Percentiles rank a stretch among this genome's conserved stretches.
Conservation (phyloP, 2,113 vertebrate species). For the Chitala chitala region DNA sequence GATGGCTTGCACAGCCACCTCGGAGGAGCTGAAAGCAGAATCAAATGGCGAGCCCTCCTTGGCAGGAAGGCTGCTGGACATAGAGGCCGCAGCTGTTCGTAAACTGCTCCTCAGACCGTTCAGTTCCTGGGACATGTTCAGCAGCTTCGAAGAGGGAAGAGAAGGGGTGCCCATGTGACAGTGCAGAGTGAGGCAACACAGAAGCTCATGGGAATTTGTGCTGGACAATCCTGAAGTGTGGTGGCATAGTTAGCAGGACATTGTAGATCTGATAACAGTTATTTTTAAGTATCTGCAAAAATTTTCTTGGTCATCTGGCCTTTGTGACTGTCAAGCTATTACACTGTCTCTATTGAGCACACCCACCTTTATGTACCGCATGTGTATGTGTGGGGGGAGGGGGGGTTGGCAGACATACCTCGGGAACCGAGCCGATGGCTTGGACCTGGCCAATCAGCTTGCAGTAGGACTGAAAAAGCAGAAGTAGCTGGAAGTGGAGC, state of each 20-base stretch:
- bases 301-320: too few species aligned
- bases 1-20: conserved; percentile 91
- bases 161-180: conserved; percentile 4
- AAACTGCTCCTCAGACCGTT: conserved; percentile 84
- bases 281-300: too few species aligned
- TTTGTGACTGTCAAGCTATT: too few species aligned
- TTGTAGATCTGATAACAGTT: background rate
- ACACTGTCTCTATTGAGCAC: background rate
- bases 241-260: background rate
- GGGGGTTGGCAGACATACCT: conserved; percentile 63
- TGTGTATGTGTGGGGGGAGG: background rate
- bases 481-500: conserved; percentile 94
- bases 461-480: conserved; percentile 98
- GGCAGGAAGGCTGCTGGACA: conserved; percentile 70
- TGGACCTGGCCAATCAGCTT: conserved; percentile 96
- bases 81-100: conserved; percentile 75
- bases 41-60: conserved; percentile 61
- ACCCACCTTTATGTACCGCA: too few species aligned
- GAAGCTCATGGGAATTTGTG: background rate
- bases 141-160: conserved; percentile 61
- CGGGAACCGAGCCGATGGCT: conserved; percentile 88
- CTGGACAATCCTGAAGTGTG: background rate
- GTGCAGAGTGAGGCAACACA: background rate
- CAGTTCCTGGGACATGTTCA: conserved; percentile 96
- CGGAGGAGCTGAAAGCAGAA: conserved; percentile 76